Conservation (phyloP, 2,888 invertebrate species). For the Trissonchulus sp. region DNA sequence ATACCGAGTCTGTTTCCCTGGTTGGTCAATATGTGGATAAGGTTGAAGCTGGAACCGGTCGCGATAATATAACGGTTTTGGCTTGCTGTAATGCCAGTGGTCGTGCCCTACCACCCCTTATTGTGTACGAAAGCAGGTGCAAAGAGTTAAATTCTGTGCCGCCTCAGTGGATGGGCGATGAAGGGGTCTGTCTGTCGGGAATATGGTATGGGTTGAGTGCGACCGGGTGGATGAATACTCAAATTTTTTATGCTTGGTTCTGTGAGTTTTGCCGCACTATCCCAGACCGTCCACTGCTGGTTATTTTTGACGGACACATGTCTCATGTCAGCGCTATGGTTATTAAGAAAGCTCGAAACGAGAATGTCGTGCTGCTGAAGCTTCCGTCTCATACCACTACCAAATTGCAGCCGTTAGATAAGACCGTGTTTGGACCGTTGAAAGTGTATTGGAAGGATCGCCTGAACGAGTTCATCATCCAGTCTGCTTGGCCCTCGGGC, state of each 20-base stretch:
- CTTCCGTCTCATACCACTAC: slow-evolving; percentile 1
- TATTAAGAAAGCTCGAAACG: background rate
- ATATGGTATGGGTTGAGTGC: slow-evolving; percentile 14
- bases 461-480: background rate
- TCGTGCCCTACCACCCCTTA: background rate
- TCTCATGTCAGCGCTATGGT: background rate
- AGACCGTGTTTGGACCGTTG: slow-evolving; percentile 7
- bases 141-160: background rate
- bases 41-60: background rate
- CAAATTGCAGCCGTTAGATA: background rate
- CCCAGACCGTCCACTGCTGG: background rate
- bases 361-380: background rate
- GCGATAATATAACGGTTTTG: background rate
- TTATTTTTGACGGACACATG: slow-evolving; percentile 15
- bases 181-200: background rate
- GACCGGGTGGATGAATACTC: slow-evolving; percentile 5
- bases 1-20: background rate
- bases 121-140: background rate
- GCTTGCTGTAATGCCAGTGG: background rate
- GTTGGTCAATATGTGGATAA: background rate
- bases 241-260: background rate
- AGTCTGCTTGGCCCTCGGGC: background rate
- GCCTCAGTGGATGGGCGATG: slow-evolving; percentile 10
- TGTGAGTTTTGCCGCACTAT: background rate
- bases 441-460: background rate